Percentiles rank a stretch among this genome's conserved stretches.
Evolutionary conservation across 2,113 vertebrate species (phyloP).

Genomic region (Theristicus caerulescens): DNA sequence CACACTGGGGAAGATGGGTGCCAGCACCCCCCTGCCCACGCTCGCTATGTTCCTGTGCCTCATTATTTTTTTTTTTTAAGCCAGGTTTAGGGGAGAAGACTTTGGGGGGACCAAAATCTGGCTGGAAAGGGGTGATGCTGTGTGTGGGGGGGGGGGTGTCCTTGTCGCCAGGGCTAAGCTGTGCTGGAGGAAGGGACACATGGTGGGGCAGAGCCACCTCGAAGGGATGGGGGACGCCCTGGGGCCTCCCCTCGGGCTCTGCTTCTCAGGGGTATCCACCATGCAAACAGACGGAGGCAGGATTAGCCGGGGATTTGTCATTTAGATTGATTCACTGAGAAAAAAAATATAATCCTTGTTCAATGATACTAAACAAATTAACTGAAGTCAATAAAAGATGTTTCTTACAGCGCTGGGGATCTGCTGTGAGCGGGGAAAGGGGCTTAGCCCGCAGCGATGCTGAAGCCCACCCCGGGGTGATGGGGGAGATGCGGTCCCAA

Average conservation of each 20-base stretch:
- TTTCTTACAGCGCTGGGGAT: not conserved
- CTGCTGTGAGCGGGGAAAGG: not conserved
- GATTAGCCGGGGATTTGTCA: not conserved
- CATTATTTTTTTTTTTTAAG: not conserved
- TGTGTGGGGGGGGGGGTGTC: not conserved
- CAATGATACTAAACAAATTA: conserved; percentile 34
- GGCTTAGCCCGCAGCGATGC: not conserved
- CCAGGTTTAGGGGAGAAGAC: not conserved
- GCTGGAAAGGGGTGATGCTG: not conserved
- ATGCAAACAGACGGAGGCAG: not conserved
- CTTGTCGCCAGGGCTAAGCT: not conserved
- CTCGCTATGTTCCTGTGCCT: not conserved
- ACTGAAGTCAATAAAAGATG: conserved; percentile 56
- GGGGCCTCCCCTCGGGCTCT: not conserved
- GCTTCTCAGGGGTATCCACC: not conserved
- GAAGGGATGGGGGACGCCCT: not conserved
- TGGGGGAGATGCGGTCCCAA: no score
- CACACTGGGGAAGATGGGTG: not conserved
- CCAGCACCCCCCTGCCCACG: not conserved
- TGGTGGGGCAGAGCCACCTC: not conserved
- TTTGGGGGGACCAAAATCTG: not conserved
- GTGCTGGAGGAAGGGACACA: not conserved
- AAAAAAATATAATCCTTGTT: not conserved
- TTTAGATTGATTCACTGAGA: not conserved
- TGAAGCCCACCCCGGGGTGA: not conserved